Base-by-base conservation (phyloP, 2,113 vertebrate genomes). In the Sigmodon hispidus region DNA sequence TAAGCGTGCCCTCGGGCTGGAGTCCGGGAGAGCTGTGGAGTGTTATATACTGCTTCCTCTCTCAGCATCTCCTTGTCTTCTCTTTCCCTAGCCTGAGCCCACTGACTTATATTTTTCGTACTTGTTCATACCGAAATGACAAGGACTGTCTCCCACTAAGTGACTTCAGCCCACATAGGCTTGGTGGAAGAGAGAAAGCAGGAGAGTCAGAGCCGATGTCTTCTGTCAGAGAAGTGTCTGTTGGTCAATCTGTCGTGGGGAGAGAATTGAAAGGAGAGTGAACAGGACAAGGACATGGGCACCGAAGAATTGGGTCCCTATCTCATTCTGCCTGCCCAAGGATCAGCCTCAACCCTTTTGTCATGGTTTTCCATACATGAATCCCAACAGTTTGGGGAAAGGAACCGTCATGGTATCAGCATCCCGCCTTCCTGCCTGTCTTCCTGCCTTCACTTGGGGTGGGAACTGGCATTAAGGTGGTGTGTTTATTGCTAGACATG, bases 31-130 rank as follows among this genome's bases (percentile, higher is more conserved):
- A 52, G 63, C 40, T 86, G 61, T 69, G 83, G 93, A 81, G 59
- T 93, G 61, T 83, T 95, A 45, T 92, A 31, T 24, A 0, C 67
- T 9, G 52, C 83, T 95, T 96, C 95, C 93, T 94, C 50, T 90
- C 70, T 40, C 43, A 1, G 26, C 36, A 57, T 85, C 63, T 84
- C 90, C 92, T 88, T 95, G 96, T 94, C 90, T 90, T 69, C 45
- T 96, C 76, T 96, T 95, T 96, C 91, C 81, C 87, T 86, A 63
- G 45, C n/a, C 12, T 77, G 79, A 95, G 52, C 91, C 90, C 93
- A 65, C 61, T 94, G 95, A 86, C 81, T 94, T 90, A 94, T 24
- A 96, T 96, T 95, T 92, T 96, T 67, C 92, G n/a, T n/a, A 79
- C 16, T 1, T n/a, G 52, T 89, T 90, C 59, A 79, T 85, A 72